phyloP scores from a whole-genome alignment of 2,888 invertebrate genomes.

The Linyphia triangularis region DNA sequence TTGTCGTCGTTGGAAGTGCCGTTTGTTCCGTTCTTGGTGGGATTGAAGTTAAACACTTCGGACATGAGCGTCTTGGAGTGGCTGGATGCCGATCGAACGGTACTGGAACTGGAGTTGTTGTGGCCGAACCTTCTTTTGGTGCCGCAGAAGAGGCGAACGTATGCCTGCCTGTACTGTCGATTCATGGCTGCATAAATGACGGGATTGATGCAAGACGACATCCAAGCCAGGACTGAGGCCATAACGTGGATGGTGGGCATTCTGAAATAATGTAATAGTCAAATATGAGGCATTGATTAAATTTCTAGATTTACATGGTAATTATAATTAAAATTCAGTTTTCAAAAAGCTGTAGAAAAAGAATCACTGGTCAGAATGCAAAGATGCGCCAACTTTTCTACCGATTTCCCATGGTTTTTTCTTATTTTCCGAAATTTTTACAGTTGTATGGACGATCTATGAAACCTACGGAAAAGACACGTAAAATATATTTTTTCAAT shows the following conservation, averaged over 20 bases:
- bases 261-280: slow-evolving; percentile 46
- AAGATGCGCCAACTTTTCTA: too few species aligned
- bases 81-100: slow-evolving; percentile 47
- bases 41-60: slow-evolving; percentile 70
- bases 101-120: slow-evolving; percentile 52
- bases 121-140: slow-evolving; percentile 50
- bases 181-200: slow-evolving; percentile 94
- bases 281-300: too few species aligned
- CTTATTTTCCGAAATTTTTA: too few species aligned
- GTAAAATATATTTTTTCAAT: too few species aligned
- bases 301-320: too few species aligned
- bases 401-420: too few species aligned
- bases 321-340: too few species aligned
- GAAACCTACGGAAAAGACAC: too few species aligned
- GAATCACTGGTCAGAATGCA: too few species aligned
- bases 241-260: slow-evolving; percentile 88
- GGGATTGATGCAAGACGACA: slow-evolving; percentile 93
- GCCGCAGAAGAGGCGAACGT: slow-evolving; percentile 77
- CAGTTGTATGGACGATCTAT: too few species aligned
- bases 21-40: slow-evolving; percentile 32
- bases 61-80: slow-evolving; percentile 75
- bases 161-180: slow-evolving; percentile 86
- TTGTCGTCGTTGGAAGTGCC: slow-evolving; percentile 35
- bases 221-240: slow-evolving; percentile 92
- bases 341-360: too few species aligned